phyloP scores from a whole-genome alignment of 2,797 vertebrate species.

The Pseudotriccus pelzelni region DNA sequence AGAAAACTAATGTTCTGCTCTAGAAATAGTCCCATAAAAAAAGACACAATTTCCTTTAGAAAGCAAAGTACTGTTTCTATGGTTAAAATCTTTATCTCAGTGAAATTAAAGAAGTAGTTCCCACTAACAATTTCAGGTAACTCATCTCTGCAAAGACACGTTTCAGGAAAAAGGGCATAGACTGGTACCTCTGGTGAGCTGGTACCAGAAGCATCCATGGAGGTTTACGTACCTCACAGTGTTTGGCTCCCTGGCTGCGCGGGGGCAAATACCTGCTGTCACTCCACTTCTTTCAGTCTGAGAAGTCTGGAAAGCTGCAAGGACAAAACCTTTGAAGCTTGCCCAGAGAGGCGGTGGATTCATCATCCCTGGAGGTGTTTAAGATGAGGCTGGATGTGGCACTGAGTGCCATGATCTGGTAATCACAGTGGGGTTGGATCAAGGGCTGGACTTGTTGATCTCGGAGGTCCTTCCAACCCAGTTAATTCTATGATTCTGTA shows the following conservation, averaged over 20 bases:
- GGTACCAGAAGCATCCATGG: not conserved
- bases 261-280: not conserved
- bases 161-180: not conserved
- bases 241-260: not conserved
- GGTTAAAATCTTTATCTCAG: not conserved
- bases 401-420: no score
- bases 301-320: not conserved
- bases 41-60: not conserved
- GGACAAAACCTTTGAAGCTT: not conserved
- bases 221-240: rapidly evolving
- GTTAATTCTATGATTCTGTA: no score
- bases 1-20: not conserved
- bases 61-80: not conserved
- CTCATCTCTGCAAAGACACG: not conserved
- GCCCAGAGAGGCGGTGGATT: no score
- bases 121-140: not conserved
- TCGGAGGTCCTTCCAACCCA: no score
- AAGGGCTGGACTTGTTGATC: no score
- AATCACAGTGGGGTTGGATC: no score
- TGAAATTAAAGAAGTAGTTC: not conserved
- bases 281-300: not conserved
- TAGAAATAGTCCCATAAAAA: not conserved
- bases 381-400: no score
- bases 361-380: no score
- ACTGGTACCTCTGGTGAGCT: not conserved